Conservation (phyloP, 2,113 vertebrate species). For the Jaculus jaculus region DNA sequence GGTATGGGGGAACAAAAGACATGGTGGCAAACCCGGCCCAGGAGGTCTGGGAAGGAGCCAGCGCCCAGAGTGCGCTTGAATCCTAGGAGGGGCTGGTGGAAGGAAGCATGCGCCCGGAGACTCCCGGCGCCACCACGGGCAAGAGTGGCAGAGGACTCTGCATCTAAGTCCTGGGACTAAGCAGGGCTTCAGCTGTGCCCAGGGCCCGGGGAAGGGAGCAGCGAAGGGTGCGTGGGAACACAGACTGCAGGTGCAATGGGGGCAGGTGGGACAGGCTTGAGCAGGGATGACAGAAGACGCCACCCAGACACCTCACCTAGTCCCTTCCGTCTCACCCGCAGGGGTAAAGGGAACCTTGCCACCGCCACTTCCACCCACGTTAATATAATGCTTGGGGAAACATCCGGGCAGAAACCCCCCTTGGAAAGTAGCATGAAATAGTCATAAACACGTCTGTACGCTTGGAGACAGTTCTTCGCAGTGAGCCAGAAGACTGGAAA, state of each 20-base stretch:
- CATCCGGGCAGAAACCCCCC: background rate
- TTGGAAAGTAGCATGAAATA: background rate
- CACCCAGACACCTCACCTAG: background rate
- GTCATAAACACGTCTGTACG: background rate
- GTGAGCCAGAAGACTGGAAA: background rate
- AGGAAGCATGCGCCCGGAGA: accelerated
- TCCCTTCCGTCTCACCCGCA: background rate
- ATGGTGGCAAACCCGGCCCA: background rate
- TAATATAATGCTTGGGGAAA: background rate
- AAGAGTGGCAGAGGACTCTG: accelerated
- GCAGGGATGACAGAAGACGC: background rate
- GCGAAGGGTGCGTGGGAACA: background rate
- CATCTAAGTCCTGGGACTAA: background rate
- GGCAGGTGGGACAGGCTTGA: accelerated
- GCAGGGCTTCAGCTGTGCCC: background rate
- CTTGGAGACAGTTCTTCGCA: background rate
- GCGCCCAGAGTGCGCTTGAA: background rate
- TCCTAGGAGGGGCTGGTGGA: background rate
- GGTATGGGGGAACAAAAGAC: background rate
- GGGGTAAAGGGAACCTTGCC: background rate
- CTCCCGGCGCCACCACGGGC: background rate
- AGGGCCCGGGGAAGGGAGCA: background rate
- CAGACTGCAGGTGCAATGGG: background rate
- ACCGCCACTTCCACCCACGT: background rate
- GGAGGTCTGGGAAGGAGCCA: background rate